phyloP scores from a whole-genome alignment of 2,888 invertebrate genomes.

The Limnephilus rhombicus region DNA sequence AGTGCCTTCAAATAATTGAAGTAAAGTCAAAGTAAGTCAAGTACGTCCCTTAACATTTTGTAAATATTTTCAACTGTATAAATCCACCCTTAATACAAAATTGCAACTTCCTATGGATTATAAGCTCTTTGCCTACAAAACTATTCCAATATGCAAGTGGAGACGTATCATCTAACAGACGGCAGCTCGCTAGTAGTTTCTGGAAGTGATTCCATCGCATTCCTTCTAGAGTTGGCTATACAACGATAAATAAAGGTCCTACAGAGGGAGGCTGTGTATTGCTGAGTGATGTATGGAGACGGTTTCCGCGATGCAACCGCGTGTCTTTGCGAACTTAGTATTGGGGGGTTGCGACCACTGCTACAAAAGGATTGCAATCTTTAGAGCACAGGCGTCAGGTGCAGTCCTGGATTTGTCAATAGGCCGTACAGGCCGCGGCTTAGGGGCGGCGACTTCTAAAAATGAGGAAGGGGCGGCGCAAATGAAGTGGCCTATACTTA shows the following conservation, averaged over 20 bases:
- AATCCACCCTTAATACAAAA: background rate
- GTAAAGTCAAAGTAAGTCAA: too few species aligned
- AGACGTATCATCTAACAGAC: background rate
- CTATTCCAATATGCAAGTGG: conserved; percentile 9
- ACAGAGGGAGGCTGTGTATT: background rate
- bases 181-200: conserved; percentile 8
- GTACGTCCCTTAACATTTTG: too few species aligned
- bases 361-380: too few species aligned
- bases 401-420: too few species aligned
- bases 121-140: background rate
- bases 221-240: background rate
- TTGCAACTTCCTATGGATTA: background rate
- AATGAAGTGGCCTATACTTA: too few species aligned
- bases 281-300: background rate
- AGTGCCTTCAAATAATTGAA: too few species aligned
- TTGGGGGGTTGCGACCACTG: background rate
- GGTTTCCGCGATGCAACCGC: conserved; percentile 9
- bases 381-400: too few species aligned
- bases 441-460: too few species aligned
- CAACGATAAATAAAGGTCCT: background rate
- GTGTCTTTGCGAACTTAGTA: background rate
- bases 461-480: too few species aligned
- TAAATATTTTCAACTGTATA: background rate
- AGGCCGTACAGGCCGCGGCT: too few species aligned
- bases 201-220: conserved; percentile 34